phyloP scores from a whole-genome alignment of 2,888 invertebrate genomes.

The Lasioglossum figueresi region DNA sequence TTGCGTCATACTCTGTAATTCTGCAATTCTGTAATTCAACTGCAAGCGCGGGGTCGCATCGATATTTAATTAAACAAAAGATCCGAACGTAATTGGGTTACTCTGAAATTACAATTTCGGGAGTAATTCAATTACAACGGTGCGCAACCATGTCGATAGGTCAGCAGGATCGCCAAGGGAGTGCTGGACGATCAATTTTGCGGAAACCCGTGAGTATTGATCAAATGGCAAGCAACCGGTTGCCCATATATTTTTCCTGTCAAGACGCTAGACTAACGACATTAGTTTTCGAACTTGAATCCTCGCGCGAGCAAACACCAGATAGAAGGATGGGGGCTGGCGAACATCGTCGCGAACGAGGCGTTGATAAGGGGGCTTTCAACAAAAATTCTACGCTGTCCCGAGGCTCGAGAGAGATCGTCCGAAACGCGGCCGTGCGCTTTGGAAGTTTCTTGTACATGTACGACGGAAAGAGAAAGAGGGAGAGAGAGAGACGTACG shows the following conservation, averaged over 20 bases:
- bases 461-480: constrained; percentile 1
- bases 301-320: not conserved
- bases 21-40: not conserved
- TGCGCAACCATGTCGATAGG: not conserved
- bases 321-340: not conserved
- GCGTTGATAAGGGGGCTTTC: not conserved
- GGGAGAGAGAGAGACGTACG: not conserved
- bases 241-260: not conserved
- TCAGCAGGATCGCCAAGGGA: not conserved
- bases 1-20: not conserved
- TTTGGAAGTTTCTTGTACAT: constrained; percentile 30
- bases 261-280: not conserved
- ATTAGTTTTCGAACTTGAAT: not conserved
- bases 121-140: not conserved
- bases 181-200: constrained; percentile 8
- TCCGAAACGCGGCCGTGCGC: constrained; percentile 37
- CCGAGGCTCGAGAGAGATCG: constrained; percentile 15
- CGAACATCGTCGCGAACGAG: not conserved
- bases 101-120: not conserved
- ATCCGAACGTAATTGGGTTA: not conserved
- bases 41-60: not conserved
- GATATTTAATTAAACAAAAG: not conserved
- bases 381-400: constrained; percentile 20
- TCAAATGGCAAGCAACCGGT: constrained; percentile 14
- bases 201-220: not conserved